Base-by-base conservation (phyloP, 2,797 vertebrate species). In the Crocodylus rhombifer region DNA sequence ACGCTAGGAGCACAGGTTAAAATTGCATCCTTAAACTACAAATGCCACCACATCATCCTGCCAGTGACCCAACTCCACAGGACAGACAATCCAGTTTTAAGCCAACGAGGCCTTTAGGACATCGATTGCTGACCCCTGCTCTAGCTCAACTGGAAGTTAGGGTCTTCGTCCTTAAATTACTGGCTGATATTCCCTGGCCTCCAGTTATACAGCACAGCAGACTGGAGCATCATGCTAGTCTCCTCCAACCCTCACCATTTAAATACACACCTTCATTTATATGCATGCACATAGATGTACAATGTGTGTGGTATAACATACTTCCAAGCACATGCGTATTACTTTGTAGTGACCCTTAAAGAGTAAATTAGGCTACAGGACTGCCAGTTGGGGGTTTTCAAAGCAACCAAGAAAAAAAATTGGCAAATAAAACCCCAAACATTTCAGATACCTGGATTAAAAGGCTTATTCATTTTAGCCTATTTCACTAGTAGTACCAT, bases 311-410 rank as follows among this genome's bases (percentile, higher is more conserved):
- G 28, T 1, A 21, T 2, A n/a, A 18, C 0, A 83, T 25, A 9
- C 56, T 13, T 0, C 2, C 2, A 67, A 30, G 55, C 2, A 1
- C 7, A 2, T 9, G 16, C 1, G 2, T 14, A 33, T 57, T 57
- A 5, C 63, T 33, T 57, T 55, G 62, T 23, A 73, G 63, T 11
- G 25, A 28, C 9, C 6, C 74, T 69, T 10, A 33, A 63, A n/a
- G 79, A 80, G 78, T 33, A 18, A 84, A 87, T 5, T 36, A 7
- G 20, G 42, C 2, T n/a, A 51, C 9, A 42, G 61, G 30, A 3
- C 25, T 63, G 15, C 17, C 28, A 56, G 71, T 25, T 30, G 23
- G 71, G 26, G 21, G 51, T 30, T 78, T 16, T 17, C 80, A 69
- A 81, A 80, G 51, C 13, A 62, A 42, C 55, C 5, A 1, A 26